Evolutionary conservation across 2,888 invertebrate species (phyloP).

Genomic region (Crossocerus cetratus): DNA sequence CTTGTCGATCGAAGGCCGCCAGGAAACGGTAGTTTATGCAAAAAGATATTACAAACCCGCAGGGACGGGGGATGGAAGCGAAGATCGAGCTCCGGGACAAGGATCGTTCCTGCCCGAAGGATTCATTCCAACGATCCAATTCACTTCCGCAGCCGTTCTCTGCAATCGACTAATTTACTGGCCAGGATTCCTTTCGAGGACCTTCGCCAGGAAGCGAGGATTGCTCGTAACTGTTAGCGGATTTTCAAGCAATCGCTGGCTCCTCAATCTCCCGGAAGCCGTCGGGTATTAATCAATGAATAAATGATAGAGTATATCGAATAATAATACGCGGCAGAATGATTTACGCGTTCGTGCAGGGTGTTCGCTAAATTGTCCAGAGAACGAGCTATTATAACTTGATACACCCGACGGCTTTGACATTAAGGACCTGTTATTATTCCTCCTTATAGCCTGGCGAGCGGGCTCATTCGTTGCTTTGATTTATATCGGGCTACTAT

Average conservation of each 20-base stretch:
- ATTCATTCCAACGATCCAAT: conserved; percentile 22
- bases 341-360: neutral
- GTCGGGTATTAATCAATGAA: neutral
- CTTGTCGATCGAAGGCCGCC: conserved; percentile 57
- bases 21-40: conserved; percentile 53
- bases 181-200: conserved; percentile 25
- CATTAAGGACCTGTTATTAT: conserved; percentile 15
- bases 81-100: conserved; percentile 16
- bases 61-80: conserved; percentile 12
- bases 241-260: neutral
- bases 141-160: conserved; percentile 35
- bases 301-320: neutral
- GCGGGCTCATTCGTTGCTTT: neutral
- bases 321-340: neutral
- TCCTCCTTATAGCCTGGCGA: conserved; percentile 2
- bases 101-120: neutral
- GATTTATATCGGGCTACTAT: conserved; percentile 23
- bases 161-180: conserved; percentile 33
- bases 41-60: conserved; percentile 21
- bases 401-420: neutral
- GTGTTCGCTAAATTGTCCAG: neutral
- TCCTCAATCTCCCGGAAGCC: neutral
- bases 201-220: conserved; percentile 47
- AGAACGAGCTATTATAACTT: neutral
- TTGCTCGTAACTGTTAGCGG: neutral